Base-by-base conservation (phyloP, 2,113 vertebrate genomes). In the Festucalex cinctus region DNA sequence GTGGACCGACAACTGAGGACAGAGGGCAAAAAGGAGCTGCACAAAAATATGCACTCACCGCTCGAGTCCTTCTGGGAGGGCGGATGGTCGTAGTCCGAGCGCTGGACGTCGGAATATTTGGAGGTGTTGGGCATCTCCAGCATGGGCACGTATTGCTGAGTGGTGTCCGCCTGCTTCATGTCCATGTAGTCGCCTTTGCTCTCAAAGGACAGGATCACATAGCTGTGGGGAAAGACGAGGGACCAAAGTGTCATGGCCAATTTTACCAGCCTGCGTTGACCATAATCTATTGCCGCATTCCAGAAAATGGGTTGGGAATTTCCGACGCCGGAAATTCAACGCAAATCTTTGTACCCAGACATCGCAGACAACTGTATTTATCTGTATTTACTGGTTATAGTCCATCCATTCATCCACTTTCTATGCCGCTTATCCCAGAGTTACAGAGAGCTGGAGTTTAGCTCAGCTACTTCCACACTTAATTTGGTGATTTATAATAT, bases 91-190 rank as follows among this genome's bases (percentile, higher is more conserved):
- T 99, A 98, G 74, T 95, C 87, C 0, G 95, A 93, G 53, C 91
- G 90, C 83, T 95, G 94, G 79, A 97, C 92, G 82, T 96, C 94
- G 0, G 95, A 94, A 77, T 98, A 98, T 57, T 97, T 98, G 7
- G 94, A 95, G 37, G 91, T 78, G 19, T 94, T 93, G 73, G 91
- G 94, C 82, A 95, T 96, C 86, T 99, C 97, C 81, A 96, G 88
- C 97, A 99, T 99, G 44, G 97, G 96, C 37, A 99, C 96, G 0
- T 99, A 99, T 76, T 99, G 97, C 78, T 99, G 97, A 37, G 95
- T 98, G 22, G 90, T 92, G 36, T 98, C 96, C 0, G 91, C 94
- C 83, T 98, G 96, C 88, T 98, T 99, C 97, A 99, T 99, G 78
- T 99, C 97, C 97, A 99, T 98, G 81, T 99, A 99, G 83, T 98